Evolutionary conservation across 2,113 vertebrate species (phyloP).

Genomic region (Rhadina sibilatrix): DNA sequence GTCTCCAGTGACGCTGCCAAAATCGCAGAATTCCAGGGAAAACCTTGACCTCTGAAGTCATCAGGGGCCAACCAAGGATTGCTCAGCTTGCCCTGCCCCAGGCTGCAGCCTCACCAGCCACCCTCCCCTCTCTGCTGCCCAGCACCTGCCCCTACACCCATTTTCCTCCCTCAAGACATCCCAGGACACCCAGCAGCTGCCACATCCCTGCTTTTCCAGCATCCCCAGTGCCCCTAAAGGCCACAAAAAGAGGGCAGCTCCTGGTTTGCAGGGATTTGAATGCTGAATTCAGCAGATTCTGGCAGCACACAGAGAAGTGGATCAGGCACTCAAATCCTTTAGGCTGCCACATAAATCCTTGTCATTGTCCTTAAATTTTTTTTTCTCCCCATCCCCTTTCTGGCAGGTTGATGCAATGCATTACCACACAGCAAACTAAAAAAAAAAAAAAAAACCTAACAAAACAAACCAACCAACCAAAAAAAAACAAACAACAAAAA

Average conservation of each 20-base stretch:
- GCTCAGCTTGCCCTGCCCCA: neutral
- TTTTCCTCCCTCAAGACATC: neutral
- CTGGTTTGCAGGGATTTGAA: neutral
- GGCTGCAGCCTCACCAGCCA: fast-evolving
- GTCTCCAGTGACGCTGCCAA: fast-evolving
- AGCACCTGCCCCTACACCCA: neutral
- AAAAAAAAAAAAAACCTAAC: neutral
- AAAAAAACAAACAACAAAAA: no score
- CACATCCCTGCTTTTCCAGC: neutral
- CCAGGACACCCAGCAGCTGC: neutral
- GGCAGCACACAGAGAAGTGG: neutral
- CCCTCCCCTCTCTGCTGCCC: neutral
- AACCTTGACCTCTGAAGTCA: neutral
- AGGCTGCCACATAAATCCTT: neutral
- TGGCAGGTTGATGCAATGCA: neutral
- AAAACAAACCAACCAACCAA: no score
- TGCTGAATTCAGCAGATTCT: neutral
- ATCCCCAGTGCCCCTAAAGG: neutral
- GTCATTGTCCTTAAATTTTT: neutral
- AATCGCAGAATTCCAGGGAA: neutral
- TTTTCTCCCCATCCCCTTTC: neutral
- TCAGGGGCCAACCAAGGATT: neutral
- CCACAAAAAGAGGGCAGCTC: neutral
- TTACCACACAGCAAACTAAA: neutral
- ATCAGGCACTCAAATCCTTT: neutral